Base-by-base conservation (phyloP, 2,797 vertebrate genomes). In the Potorous gilbertii region DNA sequence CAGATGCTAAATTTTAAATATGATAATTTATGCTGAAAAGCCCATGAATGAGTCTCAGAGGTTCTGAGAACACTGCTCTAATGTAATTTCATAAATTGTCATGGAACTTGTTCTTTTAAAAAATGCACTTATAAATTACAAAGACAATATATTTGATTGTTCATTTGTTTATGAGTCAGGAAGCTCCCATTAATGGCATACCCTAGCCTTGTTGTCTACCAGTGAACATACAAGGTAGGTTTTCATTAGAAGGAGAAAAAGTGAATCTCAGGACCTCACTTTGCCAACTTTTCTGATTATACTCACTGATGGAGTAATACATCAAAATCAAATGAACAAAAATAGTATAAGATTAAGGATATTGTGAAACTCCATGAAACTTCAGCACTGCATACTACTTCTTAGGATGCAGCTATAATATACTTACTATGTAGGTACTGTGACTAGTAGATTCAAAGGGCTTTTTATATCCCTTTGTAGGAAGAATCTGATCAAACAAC, bases 91-190 rank as follows among this genome's bases (percentile, higher is more conserved):
- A 94, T 91, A 40, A 11, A 91, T 57, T 59, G 12, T 27, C 93
- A 91, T 55, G n/a, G 94, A 90, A 94, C 92, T 2, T 50, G 56
- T 95, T 90, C 50, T 92, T 94, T 54, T 40, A 92, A 46, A 96
- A 92, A 93, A 90, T 29, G 27, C 18, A 46, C 50, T 55, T 90
- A 28, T 31, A 31, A 92, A 95, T 81, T 54, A 87, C 4, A 87
- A 91, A 93, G 27, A 90, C 24, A 31, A 34, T 24, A 66, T n/a
- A 46, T 89, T 92, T 62, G 54, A 54, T 90, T 93, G 24, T 54
- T 55, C 74, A 55, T 40, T 94, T 97, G 21, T 94, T 90, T 91
- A 91, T 29, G 34, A 92, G 21, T 55, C 31, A 54, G 34, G 89
- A 40, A 93, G 62, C 92, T 56, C 27, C 46, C 54, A 40, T 1